These are phyloP conservation scores for Drosophila mulleri DNA, from an alignment of 2,888 invertebrate genomes.

Conservation along the genomic window DNA sequence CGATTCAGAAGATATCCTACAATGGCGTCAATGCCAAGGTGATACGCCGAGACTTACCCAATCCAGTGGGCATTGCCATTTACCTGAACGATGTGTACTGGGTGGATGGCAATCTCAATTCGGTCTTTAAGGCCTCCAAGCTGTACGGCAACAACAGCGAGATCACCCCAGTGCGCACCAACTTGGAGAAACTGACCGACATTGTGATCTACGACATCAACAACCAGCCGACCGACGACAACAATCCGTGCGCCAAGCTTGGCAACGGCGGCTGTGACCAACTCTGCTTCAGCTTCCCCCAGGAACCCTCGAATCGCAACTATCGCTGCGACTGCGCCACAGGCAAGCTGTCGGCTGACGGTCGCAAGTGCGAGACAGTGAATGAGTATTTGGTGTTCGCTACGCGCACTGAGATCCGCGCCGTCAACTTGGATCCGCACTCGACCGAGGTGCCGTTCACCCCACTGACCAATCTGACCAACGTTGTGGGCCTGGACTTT, in stretches of 20 bases:
- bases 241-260: slow-evolving; percentile 91
- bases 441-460: slow-evolving; percentile 93
- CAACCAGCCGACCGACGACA: slow-evolving; percentile 93
- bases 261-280: slow-evolving; percentile 96
- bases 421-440: slow-evolving; percentile 94
- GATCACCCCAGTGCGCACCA: slow-evolving; percentile 91
- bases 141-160: slow-evolving; percentile 89
- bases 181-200: slow-evolving; percentile 93
- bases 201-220: slow-evolving; percentile 95
- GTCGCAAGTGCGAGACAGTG: slow-evolving; percentile 92
- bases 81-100: slow-evolving; percentile 94
- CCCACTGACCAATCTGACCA: slow-evolving; percentile 93
- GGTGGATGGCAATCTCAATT: slow-evolving; percentile 96
- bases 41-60: slow-evolving; percentile 94
- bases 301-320: slow-evolving; percentile 86
- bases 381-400: slow-evolving; percentile 97
- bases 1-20: slow-evolving; percentile 96
- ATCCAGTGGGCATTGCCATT: slow-evolving; percentile 96
- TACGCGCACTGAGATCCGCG: slow-evolving; percentile 96
- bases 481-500: slow-evolving; percentile 98
- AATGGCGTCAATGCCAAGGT: slow-evolving; percentile 92
- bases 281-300: slow-evolving; percentile 96
- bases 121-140: slow-evolving; percentile 93
- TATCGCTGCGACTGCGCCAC: slow-evolving; percentile 96
- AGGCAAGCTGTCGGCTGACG: slow-evolving; percentile 89